Percentiles rank a stretch among this genome's conserved stretches.
Evolutionary conservation across 2,888 invertebrate genomes (phyloP).

Genomic region (Siphlonurus alternatus): DNA sequence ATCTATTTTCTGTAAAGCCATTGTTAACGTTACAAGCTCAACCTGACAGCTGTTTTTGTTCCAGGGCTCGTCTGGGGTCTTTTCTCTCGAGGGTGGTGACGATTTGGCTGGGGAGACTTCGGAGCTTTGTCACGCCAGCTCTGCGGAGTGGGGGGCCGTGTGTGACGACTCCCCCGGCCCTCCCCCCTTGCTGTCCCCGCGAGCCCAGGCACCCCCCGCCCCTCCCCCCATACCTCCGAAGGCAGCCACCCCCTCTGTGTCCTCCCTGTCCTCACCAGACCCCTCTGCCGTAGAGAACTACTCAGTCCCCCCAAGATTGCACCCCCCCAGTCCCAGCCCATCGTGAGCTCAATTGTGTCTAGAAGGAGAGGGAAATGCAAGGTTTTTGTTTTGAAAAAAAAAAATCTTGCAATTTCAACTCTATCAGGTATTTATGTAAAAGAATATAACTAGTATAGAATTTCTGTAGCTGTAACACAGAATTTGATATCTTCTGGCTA

Average conservation of each 20-base stretch:
- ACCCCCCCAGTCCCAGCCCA: background rate
- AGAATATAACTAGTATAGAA: too few species aligned
- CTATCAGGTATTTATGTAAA: too few species aligned
- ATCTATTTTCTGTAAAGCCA: too few species aligned
- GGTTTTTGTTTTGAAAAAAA: too few species aligned
- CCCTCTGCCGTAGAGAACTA: constrained; percentile 1
- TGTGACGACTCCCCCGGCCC: constrained; percentile 12
- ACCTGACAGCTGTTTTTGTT: too few species aligned
- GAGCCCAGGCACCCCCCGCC: constrained; percentile 15
- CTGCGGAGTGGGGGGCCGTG: background rate
- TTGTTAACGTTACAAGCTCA: too few species aligned
- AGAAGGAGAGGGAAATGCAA: too few species aligned
- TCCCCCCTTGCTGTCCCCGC: constrained; percentile 16
- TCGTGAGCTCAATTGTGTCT: background rate
- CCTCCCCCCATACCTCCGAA: constrained; percentile 21
- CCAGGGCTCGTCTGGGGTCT: background rate
- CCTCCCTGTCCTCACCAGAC: constrained; percentile 10
- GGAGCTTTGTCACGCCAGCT: constrained; percentile 6
- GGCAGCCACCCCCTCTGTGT: constrained; percentile 13
- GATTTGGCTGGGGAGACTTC: constrained; percentile 3
- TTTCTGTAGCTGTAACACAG: too few species aligned
- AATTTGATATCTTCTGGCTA: too few species aligned
- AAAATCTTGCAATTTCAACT: too few species aligned
- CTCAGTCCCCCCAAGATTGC: background rate
- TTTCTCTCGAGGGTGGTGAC: background rate